Evolutionary conservation across 2,113 vertebrate genomes (phyloP), one percentile per base, ranked within the genome.

Genomic region (Chamaetylas fuelleborni): DNA sequence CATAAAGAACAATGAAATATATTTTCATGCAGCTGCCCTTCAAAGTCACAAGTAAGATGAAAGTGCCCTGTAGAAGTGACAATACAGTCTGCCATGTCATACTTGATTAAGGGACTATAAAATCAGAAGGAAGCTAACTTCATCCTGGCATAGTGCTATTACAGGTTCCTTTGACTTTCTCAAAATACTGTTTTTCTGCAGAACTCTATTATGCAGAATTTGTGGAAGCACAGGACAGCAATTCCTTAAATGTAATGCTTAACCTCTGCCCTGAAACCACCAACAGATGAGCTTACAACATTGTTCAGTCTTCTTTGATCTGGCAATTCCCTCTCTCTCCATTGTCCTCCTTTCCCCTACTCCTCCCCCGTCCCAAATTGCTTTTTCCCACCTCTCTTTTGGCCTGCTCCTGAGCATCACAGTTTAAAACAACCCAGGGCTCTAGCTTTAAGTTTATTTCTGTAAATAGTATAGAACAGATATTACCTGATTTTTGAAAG

Each of bases 401-500:
- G 36, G 38, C 48, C 66, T 81, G 77, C 56, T 85, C 48, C 61
- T 79, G 70, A 89, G 67, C 65, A 85, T 86, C 86, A 92, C 42
- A 88, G 43, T 89, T 91, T 38, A 94, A 73, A 85, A 86, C 33
- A 94, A 91, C 40, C 76, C 34, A 92, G 84, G 81, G 84, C 57
- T 94, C 92, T 79, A 69, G 24, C 60, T 88, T 86, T 58, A 72
- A 38, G 24, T 65, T 93, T 62, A 88, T 79, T 85, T 90, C 90
- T 93, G 53, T 33, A 84, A 93, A 76, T n/a, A 96, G 61, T 90
- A 83, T 85, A 69, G 88, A 95, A 95, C 47, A 84, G 65, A 56
- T 66, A 91, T 98, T 98, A 99, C 99, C 99, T 99, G 98, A 99
- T 99, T 98, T 99, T 99, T 96, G 99, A 99, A 96, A 99, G 97